Evolutionary conservation across 2,797 vertebrate species (phyloP), one percentile per base, ranked within the genome.

Genomic region (Sebastiscus albofasciatus): DNA sequence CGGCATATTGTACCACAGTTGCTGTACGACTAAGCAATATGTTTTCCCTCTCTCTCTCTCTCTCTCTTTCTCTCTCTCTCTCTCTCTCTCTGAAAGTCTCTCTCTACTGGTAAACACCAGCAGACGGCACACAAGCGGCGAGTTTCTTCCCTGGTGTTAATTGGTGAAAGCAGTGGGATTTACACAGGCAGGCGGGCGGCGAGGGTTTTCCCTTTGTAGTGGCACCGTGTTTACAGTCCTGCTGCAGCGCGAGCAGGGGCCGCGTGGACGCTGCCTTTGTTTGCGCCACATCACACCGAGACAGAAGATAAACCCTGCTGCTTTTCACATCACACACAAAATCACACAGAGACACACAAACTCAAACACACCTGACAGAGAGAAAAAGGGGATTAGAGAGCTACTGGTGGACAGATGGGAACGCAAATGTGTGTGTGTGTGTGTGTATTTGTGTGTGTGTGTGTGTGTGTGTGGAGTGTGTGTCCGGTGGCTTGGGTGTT

Each of bases 101-200:
- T 79, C 73, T 74, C 68, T 60, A 1, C 72, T 76, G 73, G 68
- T 87, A 82, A 85, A 89, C 82, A 89, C 72, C 67, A 74, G 79
- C 78, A 84, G 82, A 86, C 71, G 55, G 84, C 76, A 81, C 67
- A 82, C 79, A 72, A 55, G 34, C 39, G 13, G 9, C 10, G 31
- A 80, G 42, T 85, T 82, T 83, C 61, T 55, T 80, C 65, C 65
- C 56, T 55, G n/a, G 83, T 80, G 84, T 83, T 94, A 88, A 91
- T 93, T 91, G 89, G 76, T 82, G 76, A 81, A 91, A 64, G 84
- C 77, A 39, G 79, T 85, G 82, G 88, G 85, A 85, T 89, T 91
- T 89, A 82, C 66, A 79, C 75, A 82, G 61, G 62, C 65, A 69
- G 83, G 56, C 22, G 13, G 83, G 55, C 22, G 18, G 66, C 1